Conservation (phyloP, 2,113 vertebrate genomes). For the Leptosomus discolor region DNA sequence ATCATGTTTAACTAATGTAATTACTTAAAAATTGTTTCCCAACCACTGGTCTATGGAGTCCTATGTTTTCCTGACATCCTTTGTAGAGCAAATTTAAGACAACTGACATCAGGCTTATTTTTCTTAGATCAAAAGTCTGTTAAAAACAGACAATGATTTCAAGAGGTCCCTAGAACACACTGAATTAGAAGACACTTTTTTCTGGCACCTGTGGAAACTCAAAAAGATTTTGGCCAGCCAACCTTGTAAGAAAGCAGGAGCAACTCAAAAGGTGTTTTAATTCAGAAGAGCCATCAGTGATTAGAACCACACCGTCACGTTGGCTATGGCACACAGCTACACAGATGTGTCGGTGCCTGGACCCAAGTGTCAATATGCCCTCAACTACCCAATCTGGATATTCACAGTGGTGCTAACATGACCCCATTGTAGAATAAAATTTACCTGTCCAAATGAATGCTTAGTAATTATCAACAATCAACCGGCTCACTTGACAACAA, state of each 20-base stretch:
- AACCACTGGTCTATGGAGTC: background rate
- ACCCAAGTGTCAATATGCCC: background rate
- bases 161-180: background rate
- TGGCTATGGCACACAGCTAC: background rate
- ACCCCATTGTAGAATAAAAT: background rate
- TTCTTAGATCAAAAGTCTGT: background rate
- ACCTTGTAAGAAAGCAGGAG: background rate
- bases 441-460: background rate
- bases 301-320: background rate
- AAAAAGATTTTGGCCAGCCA: background rate
- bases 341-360: background rate
- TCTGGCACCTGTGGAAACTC: background rate
- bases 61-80: background rate
- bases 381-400: background rate
- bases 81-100: background rate
- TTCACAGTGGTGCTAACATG: background rate
- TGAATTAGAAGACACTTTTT: background rate
- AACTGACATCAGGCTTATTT: background rate
- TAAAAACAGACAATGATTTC: background rate
- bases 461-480: background rate
- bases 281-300: background rate
- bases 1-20: background rate
- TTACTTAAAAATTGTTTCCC: background rate
- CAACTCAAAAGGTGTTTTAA: background rate
- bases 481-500: background rate